Conservation (phyloP, 2,797 vertebrate species). For the Uromys caudimaculatus region DNA sequence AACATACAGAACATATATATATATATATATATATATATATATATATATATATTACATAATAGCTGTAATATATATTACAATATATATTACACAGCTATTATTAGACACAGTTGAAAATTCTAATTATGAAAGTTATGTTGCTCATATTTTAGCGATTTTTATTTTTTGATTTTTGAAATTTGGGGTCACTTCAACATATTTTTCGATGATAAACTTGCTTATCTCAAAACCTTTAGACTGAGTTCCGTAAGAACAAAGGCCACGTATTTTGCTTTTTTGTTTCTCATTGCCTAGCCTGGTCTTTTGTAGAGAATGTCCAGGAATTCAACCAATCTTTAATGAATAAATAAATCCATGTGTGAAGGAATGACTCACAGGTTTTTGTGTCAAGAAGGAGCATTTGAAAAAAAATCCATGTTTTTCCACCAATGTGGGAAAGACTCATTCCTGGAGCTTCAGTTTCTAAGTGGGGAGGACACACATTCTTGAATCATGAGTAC, state of each 20-base stretch:
- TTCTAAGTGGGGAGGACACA: constrained; percentile 1
- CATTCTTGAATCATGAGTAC: constrained; percentile 33
- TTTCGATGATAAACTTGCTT: constrained; percentile 19
- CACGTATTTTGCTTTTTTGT: not conserved
- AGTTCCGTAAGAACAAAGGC: not conserved
- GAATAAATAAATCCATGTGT: not conserved
- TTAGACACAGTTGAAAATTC: not conserved
- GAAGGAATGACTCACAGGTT: not conserved
- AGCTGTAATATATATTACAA: no score
- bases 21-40: not conserved
- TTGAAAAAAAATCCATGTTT: not conserved
- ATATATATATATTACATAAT: not conserved
- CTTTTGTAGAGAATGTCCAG: not conserved
- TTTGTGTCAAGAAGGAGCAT: not conserved
- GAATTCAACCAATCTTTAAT: not conserved
- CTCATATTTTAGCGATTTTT: not conserved
- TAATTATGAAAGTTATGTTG: constrained; percentile 25
- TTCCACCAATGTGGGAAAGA: constrained; percentile 1
- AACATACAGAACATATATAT: not conserved
- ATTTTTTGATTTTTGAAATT: not conserved
- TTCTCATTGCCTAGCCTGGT: not conserved
- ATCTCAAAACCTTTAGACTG: not conserved
- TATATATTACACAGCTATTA: not conserved
- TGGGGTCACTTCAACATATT: not conserved
- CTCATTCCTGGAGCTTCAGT: not conserved